Percentiles rank a stretch among this genome's conserved stretches.
Conservation (phyloP, 2,888 invertebrate species). For the Chymomyza amoena region DNA sequence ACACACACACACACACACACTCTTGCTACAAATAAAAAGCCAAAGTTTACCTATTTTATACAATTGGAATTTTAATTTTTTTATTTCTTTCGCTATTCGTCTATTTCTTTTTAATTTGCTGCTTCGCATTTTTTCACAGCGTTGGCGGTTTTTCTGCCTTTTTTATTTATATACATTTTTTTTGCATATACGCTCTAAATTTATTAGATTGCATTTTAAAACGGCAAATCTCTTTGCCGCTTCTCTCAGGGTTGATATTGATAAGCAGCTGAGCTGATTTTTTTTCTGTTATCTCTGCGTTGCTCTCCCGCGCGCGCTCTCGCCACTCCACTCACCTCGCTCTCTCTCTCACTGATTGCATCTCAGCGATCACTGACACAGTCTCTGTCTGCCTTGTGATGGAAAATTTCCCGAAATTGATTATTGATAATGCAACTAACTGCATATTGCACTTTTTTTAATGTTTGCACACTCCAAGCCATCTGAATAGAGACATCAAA, state of each 20-base stretch:
- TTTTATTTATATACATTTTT: neutral
- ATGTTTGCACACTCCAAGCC: no score
- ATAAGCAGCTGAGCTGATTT: neutral
- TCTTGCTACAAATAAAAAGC: slow-evolving; percentile 32
- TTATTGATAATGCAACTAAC: slow-evolving; percentile 34
- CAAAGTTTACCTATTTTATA: slow-evolving; percentile 39
- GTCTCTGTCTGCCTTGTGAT: slow-evolving; percentile 16
- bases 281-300: neutral
- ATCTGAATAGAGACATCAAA: no score
- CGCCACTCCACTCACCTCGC: neutral
- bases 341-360: neutral
- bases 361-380: neutral
- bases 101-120: neutral
- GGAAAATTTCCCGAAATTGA: slow-evolving; percentile 58
- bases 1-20: slow-evolving; percentile 26
- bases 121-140: neutral
- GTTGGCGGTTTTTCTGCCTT: neutral
- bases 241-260: neutral
- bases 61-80: slow-evolving; percentile 34
- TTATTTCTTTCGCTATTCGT: slow-evolving; percentile 26
- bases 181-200: neutral
- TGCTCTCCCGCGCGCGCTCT: neutral
- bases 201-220: neutral
- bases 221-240: neutral
- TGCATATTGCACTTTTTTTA: slow-evolving; percentile 33